Base-by-base conservation (phyloP, 2,888 invertebrate genomes). In the Cephus runcator region DNA sequence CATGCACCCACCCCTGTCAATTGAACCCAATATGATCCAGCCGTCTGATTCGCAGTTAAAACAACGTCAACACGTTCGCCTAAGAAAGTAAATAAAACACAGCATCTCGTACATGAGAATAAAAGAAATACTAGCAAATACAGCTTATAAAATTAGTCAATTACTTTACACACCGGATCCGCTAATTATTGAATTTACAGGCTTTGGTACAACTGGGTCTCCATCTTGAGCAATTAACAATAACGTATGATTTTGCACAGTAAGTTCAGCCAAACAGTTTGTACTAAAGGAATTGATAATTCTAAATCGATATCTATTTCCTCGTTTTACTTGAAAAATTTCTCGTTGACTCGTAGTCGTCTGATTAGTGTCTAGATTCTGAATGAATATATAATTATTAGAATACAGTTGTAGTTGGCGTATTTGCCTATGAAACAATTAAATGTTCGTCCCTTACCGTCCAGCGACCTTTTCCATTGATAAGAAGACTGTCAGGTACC, bases 11-110 rank as follows among this genome's bases (percentile, higher is more conserved):
- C 36, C 30, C 30, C 78, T 73, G 76, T 75, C 34, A 80, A 74
- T 40, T 76, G 80, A 9, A 81, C 79, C 81, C 81, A 81, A 36
- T 81, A 81, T 23, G 96, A 96, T 79, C 95, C 95, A 79, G 94
- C 93, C 71, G 93, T 92, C 89, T 96, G 95, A 90, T 96, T 94
- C 35, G 97, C 97, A 87, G 94, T 94, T 87, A 97, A 95, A 73
- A 97, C 95, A 88, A 97, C 96, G 92, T 97, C 97, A 93, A 96
- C 97, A 87, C 97, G 94, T 93, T 97, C 97, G 85, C 96, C 96
- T 96, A 91, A 83, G 92, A 91, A 77, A 56, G 12, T 69, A n/a
- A 30, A 69, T n/a, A 40, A 40, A 40, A 40, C 12, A 15, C 4
- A 40, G 40, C 15, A 4, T 0, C 15, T 40, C 4, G 4, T 15